phyloP scores from a whole-genome alignment of 2,797 vertebrate genomes.

The Artibeus jamaicensis region DNA sequence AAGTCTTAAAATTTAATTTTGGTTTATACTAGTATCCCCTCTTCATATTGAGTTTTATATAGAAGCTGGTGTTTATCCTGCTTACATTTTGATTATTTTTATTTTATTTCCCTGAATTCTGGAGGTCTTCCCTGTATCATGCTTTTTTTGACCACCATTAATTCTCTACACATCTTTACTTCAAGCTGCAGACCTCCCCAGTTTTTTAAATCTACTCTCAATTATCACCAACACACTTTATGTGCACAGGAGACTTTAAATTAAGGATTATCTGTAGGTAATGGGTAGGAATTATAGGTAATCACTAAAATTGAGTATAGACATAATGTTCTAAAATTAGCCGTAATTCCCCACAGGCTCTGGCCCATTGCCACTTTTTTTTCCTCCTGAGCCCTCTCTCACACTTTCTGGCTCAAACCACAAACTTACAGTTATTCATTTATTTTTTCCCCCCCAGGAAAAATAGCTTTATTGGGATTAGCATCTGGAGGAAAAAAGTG shows the following conservation, averaged over 20 bases:
- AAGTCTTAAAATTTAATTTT: slow-evolving; percentile 35
- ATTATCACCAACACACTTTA: background rate
- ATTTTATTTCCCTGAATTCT: background rate
- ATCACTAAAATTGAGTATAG: slow-evolving; percentile 15
- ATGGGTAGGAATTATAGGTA: background rate
- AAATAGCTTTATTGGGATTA: slow-evolving; percentile 49
- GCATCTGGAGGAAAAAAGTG: slow-evolving; percentile 10
- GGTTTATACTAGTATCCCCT: background rate
- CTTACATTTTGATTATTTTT: slow-evolving; percentile 10
- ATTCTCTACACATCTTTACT: slow-evolving; percentile 25
- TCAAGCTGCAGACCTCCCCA: background rate
- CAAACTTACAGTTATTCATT: slow-evolving; percentile 37
- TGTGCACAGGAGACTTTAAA: background rate
- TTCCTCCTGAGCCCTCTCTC: background rate
- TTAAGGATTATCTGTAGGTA: background rate
- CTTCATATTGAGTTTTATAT: background rate
- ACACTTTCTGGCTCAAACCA: slow-evolving; percentile 4
- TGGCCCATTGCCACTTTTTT: background rate
- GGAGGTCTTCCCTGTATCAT: background rate
- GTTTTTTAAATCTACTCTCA: background rate
- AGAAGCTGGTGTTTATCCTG: background rate
- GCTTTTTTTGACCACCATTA: background rate
- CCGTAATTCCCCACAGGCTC: background rate
- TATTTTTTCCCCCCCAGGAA: background rate
- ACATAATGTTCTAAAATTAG: slow-evolving; percentile 43